phyloP scores from a whole-genome alignment of 2,113 vertebrate genomes.

The Carlito syrichta region DNA sequence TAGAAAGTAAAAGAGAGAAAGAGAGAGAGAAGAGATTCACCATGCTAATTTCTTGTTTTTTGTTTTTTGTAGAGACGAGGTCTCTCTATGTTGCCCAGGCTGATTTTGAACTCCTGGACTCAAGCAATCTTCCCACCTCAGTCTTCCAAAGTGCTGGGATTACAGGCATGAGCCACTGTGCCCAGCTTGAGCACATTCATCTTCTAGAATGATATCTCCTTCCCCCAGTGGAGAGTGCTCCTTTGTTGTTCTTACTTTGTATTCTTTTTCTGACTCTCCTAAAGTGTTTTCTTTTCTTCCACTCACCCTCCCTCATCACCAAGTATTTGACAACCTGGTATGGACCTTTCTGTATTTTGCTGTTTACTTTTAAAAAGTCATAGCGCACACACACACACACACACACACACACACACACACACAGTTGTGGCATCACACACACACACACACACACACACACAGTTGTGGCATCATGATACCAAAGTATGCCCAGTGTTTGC shows the following conservation, averaged over 20 bases:
- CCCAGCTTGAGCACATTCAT: no score
- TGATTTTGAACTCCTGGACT: no score
- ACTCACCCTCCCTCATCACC: not conserved
- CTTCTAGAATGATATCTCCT: no score
- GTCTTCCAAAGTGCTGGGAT: no score
- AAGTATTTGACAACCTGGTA: not conserved
- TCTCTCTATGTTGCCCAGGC: no score
- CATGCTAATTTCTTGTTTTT: no score
- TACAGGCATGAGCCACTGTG: no score
- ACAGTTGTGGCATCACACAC: not conserved
- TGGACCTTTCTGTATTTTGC: not conserved
- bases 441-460: rapidly evolving
- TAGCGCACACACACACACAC: rapidly evolving
- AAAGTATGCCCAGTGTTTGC: not conserved
- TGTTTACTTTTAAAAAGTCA: not conserved
- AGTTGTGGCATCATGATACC: not conserved
- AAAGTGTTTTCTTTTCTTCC: not conserved
- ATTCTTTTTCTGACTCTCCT: not conserved
- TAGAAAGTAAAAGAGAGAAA: no score
- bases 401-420: not conserved
- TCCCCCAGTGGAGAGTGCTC: not conserved
- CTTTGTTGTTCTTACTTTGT: no score
- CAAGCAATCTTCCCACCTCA: no score
- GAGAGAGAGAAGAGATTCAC: no score
- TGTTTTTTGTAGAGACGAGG: no score